phyloP scores from a whole-genome alignment of 2,113 vertebrate genomes.

The Otis tarda region DNA sequence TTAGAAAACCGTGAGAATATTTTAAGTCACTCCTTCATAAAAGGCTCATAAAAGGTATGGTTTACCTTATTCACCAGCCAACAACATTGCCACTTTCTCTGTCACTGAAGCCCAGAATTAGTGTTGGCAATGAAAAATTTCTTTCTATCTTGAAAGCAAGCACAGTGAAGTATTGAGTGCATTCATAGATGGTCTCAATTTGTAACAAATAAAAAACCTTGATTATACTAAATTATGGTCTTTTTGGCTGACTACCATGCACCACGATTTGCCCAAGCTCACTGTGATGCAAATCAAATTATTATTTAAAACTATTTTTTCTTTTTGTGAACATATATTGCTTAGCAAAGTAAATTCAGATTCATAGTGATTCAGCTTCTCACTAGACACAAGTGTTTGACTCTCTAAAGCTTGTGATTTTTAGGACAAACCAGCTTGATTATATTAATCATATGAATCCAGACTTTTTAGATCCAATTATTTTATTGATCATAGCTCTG shows the following conservation, averaged over 20 bases:
- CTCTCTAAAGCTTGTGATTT: not conserved
- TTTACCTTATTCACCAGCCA: not conserved
- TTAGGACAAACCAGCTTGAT: not conserved
- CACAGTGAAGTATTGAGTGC: not conserved
- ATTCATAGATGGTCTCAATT: not conserved
- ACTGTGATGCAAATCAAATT: not conserved
- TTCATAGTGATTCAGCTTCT: not conserved
- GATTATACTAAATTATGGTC: not conserved
- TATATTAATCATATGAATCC: not conserved
- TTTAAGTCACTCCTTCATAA: not conserved
- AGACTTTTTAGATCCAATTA: not conserved
- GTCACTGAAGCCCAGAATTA: not conserved
- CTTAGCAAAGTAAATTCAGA: not conserved
- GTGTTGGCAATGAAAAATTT: not conserved
- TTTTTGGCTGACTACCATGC: not conserved
- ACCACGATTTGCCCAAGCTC: not conserved
- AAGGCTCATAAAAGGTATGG: not conserved
- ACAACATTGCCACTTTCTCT: not conserved
- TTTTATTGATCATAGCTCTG: not conserved
- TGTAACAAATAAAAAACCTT: not conserved
- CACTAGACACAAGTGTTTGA: not conserved
- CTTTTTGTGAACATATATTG: not conserved
- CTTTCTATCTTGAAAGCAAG: not conserved
- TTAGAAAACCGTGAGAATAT: not conserved
- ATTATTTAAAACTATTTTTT: not conserved